Evolutionary conservation across 2,113 vertebrate genomes (phyloP), one percentile per base, ranked within the genome.

Genomic region (Leptobrachium ailaonicum): DNA sequence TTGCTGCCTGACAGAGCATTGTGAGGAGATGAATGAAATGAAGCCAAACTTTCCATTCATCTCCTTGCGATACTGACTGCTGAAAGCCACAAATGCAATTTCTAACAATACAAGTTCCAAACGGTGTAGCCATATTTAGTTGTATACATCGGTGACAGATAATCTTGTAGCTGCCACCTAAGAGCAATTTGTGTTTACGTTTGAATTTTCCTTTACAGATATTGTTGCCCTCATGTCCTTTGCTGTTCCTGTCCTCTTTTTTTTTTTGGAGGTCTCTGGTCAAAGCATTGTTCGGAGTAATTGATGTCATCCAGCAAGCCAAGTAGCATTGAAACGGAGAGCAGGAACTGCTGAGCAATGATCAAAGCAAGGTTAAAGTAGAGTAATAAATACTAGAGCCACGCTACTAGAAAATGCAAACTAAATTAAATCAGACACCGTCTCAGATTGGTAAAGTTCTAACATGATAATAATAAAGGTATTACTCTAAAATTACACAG

Each of bases 341-440:
- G 56, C 56, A 60, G 56, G 56, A 60, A 60, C 56, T 60, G 56
- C 56, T 60, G 56, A 60, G 56, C 11, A n/a, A n/a, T 60, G 56
- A 60, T 11, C 11, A 11, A 60, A 12, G 14, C 56, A 60, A 60
- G 56, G 56, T 60, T 60, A 60, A 5, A 60, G 56, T 60, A 60
- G 5, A 12, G 56, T 60, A 60, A 60, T 60, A 60, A 60, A 60
- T 60, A 60, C 6, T 12, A n/a, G 56, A 60, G 56, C 11, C 13
- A n/a, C 56, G 56, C 11, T 60, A n/a, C 56, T 60, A 6, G 56
- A 60, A 50, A 50, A 60, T 60, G 56, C 56, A 60, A n/a, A 60
- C 10, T 60, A 50, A 50, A 60, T 60, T 60, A 60, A 60, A 11
- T 8, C 3, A 12, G 13, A 60, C 56, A 60, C 56, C 4, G 56